phyloP scores from a whole-genome alignment of 2,113 vertebrate genomes.

The Mus spicilegus region DNA sequence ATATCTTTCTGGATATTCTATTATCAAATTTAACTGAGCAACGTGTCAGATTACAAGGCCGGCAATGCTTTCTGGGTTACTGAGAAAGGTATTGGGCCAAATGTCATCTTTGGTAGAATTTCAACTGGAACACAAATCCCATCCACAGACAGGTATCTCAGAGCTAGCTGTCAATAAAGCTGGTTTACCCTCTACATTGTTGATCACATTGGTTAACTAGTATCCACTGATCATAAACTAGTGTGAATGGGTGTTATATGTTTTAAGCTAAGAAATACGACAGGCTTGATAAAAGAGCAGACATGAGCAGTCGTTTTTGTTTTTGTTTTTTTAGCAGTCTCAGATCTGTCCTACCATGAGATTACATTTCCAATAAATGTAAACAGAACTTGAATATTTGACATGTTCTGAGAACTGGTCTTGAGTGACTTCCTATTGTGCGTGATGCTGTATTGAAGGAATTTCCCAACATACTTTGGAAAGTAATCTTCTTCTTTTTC shows the following conservation, averaged over 20 bases:
- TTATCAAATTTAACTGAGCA: neutral
- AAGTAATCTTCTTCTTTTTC: neutral
- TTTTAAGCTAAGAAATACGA: neutral
- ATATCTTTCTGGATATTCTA: neutral
- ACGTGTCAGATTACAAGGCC: neutral
- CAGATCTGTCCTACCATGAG: neutral
- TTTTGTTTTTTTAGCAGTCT: neutral
- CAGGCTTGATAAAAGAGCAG: neutral
- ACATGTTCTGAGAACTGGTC: neutral
- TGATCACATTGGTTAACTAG: neutral
- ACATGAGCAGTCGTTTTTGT: neutral
- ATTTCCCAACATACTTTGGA: neutral
- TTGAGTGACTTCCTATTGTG: neutral
- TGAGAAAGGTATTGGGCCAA: neutral
- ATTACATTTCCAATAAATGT: neutral
- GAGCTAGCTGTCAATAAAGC: neutral
- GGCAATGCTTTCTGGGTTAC: neutral
- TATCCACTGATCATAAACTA: neutral
- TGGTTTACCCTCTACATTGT: neutral
- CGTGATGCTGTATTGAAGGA: neutral
- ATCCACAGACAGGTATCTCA: neutral
- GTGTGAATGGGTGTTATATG: neutral
- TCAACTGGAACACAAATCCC: neutral
- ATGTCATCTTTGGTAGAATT: neutral
- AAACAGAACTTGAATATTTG: neutral